Conservation (phyloP, 2,888 invertebrate genomes). For the Acanthosepion esculentum region DNA sequence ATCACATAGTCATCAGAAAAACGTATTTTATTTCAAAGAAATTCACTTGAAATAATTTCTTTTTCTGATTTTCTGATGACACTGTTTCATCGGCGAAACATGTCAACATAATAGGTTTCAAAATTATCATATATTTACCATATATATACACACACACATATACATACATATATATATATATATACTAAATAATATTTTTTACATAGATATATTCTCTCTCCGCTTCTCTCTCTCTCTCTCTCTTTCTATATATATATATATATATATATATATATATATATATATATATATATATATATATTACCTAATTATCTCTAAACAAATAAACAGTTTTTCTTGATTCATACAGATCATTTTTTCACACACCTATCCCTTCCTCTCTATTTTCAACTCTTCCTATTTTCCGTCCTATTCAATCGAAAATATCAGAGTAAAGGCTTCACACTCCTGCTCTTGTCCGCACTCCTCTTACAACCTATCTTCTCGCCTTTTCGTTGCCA, state of each 20-base stretch:
- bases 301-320: background rate
- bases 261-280: slow-evolving; percentile 2
- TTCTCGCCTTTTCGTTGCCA: background rate
- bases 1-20: too few relatives aligned
- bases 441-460: background rate
- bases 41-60: too few relatives aligned
- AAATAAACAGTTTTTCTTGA: background rate
- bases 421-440: background rate
- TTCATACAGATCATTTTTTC: too few relatives aligned
- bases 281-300: background rate
- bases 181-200: too few relatives aligned
- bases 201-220: too few relatives aligned
- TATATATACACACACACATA: background rate
- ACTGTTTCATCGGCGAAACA: too few relatives aligned
- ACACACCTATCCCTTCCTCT: background rate
- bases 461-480: background rate
- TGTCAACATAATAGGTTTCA: too few relatives aligned
- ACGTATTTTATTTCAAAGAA: too few relatives aligned
- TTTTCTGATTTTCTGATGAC: too few relatives aligned
- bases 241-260: background rate
- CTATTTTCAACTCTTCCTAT: background rate
- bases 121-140: too few relatives aligned
- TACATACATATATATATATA: background rate
- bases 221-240: too few relatives aligned
- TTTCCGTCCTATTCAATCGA: background rate